Conservation (phyloP, 2,888 invertebrate species). For the Orthosia cruda region DNA sequence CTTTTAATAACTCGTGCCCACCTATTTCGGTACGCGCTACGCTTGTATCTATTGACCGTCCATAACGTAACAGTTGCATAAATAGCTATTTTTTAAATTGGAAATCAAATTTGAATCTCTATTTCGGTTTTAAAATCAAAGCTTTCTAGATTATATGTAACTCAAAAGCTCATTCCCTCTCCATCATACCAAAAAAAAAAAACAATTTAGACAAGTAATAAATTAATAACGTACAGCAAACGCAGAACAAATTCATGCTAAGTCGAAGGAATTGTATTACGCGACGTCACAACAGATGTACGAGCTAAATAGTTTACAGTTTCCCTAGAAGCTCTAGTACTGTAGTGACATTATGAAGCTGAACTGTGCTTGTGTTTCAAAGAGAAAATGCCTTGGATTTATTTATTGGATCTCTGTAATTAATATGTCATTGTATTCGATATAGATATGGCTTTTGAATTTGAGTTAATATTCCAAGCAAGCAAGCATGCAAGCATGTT, state of each 20-base stretch:
- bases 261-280: constrained; percentile 13
- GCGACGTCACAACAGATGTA: neutral
- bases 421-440: constrained; percentile 9
- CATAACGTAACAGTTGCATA: no score
- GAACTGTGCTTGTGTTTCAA: constrained; percentile 17
- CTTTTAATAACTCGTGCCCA: no score
- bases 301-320: constrained; percentile 19
- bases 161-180: neutral
- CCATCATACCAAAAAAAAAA: neutral
- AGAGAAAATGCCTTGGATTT: constrained; percentile 22
- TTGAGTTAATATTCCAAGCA: no score
- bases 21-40: no score
- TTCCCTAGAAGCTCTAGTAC: neutral
- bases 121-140: no score
- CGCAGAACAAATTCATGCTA: neutral
- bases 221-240: neutral
- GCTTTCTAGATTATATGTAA: neutral
- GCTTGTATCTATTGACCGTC: no score
- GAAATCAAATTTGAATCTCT: no score
- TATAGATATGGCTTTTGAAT: constrained; percentile 1
- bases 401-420: neutral
- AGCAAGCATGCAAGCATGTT: no score
- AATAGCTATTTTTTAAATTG: no score
- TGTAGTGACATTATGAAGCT: constrained; percentile 6
- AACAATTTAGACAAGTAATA: neutral